Percentiles rank a stretch among this genome's conserved stretches.
Evolutionary conservation across 2,888 invertebrate species (phyloP).

Genomic region (Omphaloscelis lunosa): DNA sequence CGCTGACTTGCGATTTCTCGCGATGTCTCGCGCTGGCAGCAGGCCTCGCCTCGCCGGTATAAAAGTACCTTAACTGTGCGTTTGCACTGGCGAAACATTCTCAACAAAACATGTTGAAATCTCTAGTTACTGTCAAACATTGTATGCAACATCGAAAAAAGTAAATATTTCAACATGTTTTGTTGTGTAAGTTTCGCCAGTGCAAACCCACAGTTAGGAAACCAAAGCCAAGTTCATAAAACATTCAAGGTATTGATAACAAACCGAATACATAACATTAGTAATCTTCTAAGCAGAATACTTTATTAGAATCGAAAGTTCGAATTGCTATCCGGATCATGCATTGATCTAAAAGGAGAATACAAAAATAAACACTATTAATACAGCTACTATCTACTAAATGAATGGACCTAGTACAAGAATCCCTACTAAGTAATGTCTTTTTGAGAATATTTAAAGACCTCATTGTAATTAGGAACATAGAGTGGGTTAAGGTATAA

Average conservation of each 20-base stretch:
- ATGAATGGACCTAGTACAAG: conserved; percentile 11
- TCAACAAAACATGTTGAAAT: too few species aligned
- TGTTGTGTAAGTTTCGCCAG: too few species aligned
- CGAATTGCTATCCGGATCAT: background rate
- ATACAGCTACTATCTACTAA: conserved; percentile 4
- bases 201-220: too few species aligned
- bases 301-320: background rate
- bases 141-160: too few species aligned
- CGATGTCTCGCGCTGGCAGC: too few species aligned
- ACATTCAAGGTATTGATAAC: background rate
- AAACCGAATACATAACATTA: background rate
- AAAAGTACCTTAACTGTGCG: too few species aligned
- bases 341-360: conserved; percentile 12
- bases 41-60: too few species aligned
- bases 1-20: too few species aligned
- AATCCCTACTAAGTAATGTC: conserved; percentile 27
- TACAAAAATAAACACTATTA: conserved; percentile 28
- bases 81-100: too few species aligned
- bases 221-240: background rate
- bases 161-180: too few species aligned
- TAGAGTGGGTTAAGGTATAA: conserved; percentile 22
- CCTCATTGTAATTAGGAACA: conserved; percentile 43
- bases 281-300: background rate
- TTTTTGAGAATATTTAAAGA: conserved; percentile 47
- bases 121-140: too few species aligned